These are phyloP conservation scores for Eupithecia centaureata DNA, from an alignment of 2,888 invertebrate genomes.

Conservation along the genomic window DNA sequence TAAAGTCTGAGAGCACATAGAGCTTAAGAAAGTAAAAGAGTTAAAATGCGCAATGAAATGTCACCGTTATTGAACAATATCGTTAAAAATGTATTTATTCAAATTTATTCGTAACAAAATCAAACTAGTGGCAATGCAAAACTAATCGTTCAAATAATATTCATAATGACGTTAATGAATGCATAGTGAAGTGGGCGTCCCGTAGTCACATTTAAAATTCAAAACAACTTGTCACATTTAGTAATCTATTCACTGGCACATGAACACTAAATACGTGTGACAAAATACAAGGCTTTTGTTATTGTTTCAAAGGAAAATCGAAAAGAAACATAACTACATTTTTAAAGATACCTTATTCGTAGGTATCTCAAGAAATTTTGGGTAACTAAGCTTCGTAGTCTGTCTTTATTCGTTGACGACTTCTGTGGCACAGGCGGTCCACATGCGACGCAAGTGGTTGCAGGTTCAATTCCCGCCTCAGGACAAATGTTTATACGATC, in stretches of 20 bases:
- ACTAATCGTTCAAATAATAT: slow-evolving; percentile 29
- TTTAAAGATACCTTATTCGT: background rate
- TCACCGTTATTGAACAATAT: background rate
- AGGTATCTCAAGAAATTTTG: background rate
- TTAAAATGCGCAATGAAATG: background rate
- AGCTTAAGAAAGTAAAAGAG: background rate
- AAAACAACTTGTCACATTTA: slow-evolving; percentile 43
- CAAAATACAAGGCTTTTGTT: slow-evolving; percentile 17
- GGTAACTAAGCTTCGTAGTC: background rate
- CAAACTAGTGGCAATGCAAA: slow-evolving; percentile 14
- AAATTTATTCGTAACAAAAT: slow-evolving; percentile 10
- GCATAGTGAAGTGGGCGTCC: slow-evolving; percentile 35
- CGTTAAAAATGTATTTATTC: background rate
- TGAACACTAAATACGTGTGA: slow-evolving; percentile 34
- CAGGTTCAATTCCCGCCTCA: too few relatives aligned
- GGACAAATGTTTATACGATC: too few relatives aligned
- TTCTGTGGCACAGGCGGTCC: too few relatives aligned
- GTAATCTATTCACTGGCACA: slow-evolving; percentile 37
- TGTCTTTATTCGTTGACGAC: too few relatives aligned
- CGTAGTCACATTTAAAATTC: slow-evolving; percentile 40
- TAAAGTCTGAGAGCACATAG: background rate
- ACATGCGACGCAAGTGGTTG: too few relatives aligned
- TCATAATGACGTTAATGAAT: slow-evolving; percentile 31
- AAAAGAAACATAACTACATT: background rate
- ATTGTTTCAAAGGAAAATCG: slow-evolving; percentile 6